phyloP scores from a whole-genome alignment of 2,888 invertebrate genomes.

The Acleris emargana region DNA sequence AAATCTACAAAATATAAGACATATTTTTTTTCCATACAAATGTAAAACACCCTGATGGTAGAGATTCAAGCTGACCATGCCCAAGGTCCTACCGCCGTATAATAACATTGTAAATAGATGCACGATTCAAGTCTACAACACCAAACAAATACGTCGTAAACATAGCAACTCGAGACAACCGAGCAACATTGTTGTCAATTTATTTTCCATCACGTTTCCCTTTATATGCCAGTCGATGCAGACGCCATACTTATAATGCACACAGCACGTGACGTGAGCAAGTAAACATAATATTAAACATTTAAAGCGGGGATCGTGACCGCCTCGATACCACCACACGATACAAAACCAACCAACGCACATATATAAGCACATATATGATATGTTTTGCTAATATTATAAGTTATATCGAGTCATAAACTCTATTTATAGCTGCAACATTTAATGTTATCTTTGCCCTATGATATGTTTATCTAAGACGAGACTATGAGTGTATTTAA shows the following conservation, averaged over 20 bases:
- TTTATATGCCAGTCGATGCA: constrained; percentile 3
- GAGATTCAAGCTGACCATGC: too few species aligned
- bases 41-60: too few species aligned
- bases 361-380: not conserved
- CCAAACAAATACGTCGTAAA: too few species aligned
- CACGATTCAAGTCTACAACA: too few species aligned
- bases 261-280: constrained; percentile 26
- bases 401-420: not conserved
- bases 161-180: not conserved
- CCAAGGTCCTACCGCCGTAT: too few species aligned
- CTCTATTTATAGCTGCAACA: constrained; percentile 9
- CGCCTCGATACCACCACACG: not conserved
- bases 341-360: not conserved
- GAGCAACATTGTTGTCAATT: constrained; percentile 5
- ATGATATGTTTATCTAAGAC: constrained; percentile 5
- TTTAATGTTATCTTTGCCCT: constrained; percentile 11
- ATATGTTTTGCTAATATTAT: constrained; percentile 11
- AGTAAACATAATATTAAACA: constrained; percentile 5
- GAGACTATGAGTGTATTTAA: not conserved
- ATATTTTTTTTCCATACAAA: too few species aligned
- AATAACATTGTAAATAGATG: too few species aligned
- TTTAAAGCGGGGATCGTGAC: constrained; percentile 26
- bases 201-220: constrained; percentile 28
- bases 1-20: too few species aligned
- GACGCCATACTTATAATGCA: constrained; percentile 6